Conservation (phyloP, 1,140 invertebrate genomes). For the Aricia agestis region DNA sequence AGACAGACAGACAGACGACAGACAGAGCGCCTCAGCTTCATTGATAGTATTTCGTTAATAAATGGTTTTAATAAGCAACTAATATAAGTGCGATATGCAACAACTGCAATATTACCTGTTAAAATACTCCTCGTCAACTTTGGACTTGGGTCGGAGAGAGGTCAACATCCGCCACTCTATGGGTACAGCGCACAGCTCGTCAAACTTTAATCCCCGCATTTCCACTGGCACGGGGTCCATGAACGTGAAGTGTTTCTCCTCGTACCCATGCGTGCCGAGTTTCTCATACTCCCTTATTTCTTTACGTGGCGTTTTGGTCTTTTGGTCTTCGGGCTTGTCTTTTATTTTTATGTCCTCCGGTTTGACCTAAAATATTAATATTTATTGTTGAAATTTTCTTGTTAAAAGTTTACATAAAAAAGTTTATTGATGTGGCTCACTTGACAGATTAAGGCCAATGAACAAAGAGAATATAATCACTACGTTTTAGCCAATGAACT, state of each 20-base stretch:
- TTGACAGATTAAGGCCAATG: no score
- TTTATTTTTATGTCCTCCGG: conserved; percentile 82
- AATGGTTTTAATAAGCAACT: no score
- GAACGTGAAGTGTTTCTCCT: conserved; percentile 80
- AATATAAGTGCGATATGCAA: no score
- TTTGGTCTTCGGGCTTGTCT: conserved; percentile 79
- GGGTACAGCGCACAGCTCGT: conserved; percentile 88
- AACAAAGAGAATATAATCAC: no score
- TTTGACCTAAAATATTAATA: conserved; percentile 66
- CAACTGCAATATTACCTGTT: conserved; percentile 81
- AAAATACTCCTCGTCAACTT: conserved; percentile 91
- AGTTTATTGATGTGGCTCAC: no score
- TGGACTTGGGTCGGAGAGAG: conserved; percentile 86
- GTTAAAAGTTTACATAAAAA: no score
- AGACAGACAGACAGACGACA: no score
- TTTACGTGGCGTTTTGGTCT: conserved; percentile 81
- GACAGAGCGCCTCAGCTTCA: no score
- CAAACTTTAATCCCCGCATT: conserved; percentile 86
- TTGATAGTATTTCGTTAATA: no score
- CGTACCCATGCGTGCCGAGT: conserved; percentile 68
- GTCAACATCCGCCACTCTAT: conserved; percentile 97
- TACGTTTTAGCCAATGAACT: no score
- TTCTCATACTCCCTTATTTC: conserved; percentile 78
- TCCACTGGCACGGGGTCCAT: conserved; percentile 88
- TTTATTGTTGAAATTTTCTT: no score